A percentile compares a stretch with the other conserved stretches of the same genome.
Evolutionary conservation across 1,140 invertebrate species (phyloP).

Genomic region (Polyergus mexicanus): DNA sequence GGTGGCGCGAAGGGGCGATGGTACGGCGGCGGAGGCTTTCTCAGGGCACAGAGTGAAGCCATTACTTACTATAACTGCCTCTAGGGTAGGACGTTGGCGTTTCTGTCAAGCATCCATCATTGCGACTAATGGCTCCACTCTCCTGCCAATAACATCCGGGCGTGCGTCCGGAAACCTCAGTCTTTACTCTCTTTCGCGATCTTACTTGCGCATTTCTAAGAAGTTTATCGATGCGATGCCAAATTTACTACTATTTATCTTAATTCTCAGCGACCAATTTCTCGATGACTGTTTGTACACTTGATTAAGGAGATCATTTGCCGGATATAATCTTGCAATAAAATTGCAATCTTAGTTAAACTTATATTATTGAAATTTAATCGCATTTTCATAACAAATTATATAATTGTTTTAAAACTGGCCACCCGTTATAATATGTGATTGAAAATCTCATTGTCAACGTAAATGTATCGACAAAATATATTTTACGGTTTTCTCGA

Average conservation of each 20-base stretch:
- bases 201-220: constrained; percentile 64
- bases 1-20: constrained; percentile 50
- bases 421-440: not conserved
- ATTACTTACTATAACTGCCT: constrained; percentile 87
- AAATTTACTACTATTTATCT: constrained; percentile 17
- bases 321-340: not conserved
- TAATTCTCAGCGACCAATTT: not conserved
- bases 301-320: not conserved
- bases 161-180: constrained; percentile 72
- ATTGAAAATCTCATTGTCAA: constrained; percentile 44
- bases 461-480: constrained; percentile 39
- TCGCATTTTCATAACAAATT: not conserved
- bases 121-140: constrained; percentile 85
- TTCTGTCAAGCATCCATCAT: constrained; percentile 86
- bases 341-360: constrained; percentile 2
- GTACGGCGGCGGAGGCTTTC: constrained; percentile 80
- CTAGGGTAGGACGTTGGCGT: constrained; percentile 82
- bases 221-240: constrained; percentile 11
- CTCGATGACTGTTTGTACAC: not conserved
- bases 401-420: not conserved
- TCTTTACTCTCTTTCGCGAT: constrained; percentile 62
- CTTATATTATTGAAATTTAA: constrained; percentile 2
- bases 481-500: constrained; percentile 51
- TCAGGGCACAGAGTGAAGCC: constrained; percentile 85
- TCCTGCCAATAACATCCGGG: constrained; percentile 86